Conservation (phyloP, 2,797 vertebrate species). For the Crax fasciolata region DNA sequence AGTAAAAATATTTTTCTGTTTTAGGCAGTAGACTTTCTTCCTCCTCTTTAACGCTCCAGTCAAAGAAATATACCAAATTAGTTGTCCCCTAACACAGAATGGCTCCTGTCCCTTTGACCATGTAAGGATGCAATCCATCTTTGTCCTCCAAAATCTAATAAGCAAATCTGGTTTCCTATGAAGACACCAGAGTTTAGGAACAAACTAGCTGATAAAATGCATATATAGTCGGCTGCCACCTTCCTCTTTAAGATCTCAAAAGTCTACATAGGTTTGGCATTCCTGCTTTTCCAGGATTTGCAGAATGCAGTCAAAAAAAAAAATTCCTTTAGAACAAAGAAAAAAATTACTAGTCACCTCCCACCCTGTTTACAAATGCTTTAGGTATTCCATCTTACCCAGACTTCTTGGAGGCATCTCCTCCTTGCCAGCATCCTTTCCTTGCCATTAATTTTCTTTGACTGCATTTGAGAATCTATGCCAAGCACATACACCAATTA, state of each 20-base stretch:
- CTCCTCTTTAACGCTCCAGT: not conserved
- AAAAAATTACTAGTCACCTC: not conserved
- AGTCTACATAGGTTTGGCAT: slow-evolving; percentile 7
- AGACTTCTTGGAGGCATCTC: not conserved
- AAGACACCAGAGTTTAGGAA: slow-evolving; percentile 30
- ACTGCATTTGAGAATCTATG: slow-evolving; percentile 18
- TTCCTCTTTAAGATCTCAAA: slow-evolving; percentile 5
- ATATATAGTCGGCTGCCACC: not conserved
- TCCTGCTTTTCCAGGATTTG: not conserved
- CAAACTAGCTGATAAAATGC: slow-evolving; percentile 10
- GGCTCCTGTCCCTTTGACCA: not conserved
- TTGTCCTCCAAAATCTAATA: slow-evolving; percentile 26
- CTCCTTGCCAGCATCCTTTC: not conserved
- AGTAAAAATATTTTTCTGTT: not conserved
- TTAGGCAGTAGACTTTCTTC: not conserved
- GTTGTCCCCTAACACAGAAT: not conserved
- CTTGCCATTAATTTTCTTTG: slow-evolving; percentile 48
- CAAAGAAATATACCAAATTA: not conserved
- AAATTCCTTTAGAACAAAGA: not conserved
- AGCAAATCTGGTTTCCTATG: slow-evolving; percentile 31
- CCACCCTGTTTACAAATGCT: not conserved
- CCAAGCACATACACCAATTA: slow-evolving; percentile 32
- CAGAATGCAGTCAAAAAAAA: not conserved
- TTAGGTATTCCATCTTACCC: not conserved
- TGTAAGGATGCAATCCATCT: slow-evolving; percentile 18